Evolutionary conservation across 2,113 vertebrate species (phyloP), one percentile per base, ranked within the genome.

Genomic region (Melanocharis versteri): DNA sequence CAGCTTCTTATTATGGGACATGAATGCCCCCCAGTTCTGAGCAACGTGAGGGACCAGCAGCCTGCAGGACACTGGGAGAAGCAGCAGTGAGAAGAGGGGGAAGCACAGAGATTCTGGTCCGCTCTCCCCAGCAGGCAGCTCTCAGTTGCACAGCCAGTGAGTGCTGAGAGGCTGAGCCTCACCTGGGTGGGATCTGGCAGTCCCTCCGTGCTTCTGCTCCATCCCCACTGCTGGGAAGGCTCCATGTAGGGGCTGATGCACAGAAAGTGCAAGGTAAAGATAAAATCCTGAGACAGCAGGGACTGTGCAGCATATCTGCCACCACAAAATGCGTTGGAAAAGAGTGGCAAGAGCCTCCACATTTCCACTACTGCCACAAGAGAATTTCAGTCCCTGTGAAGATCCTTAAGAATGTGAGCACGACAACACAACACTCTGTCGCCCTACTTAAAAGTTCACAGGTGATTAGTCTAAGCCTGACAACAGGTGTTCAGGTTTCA

Each of bases 401-500:
- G 68, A 40, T 37, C 76, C 78, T 53, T 54, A 66, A 65, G 61
- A 56, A 69, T 1, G 1, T 0, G 35, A 77, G 33, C 89, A 69
- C 24, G 39, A 28, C 87, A 51, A 30, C 83, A 28, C 60, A 79
- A 75, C 39, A 4, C 79, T 27, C 37, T 23, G 57, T 94, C 86
- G 84, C 94, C 89, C 72, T 66, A 3, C 85, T 94, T 87, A 86
- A 1, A 88, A 78, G 92, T 81, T 96, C 93, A 93, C 88, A 66
- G 68, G 71, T 88, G 90, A 93, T 92, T 92, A 94, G 76, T 53
- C 7, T 90, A 92, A 96, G 92, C 85, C 91, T 84, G 72, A 75
- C 53, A 92, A 95, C 95, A 93, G 76, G 83, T 96, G 96, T 92
- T 92, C 93, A 83, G 75, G 82, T 44, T 85, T 86, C 82, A 87